Percentiles rank a stretch among this genome's conserved stretches.
These are phyloP conservation scores for Leguminivora glycinivorella DNA, from an alignment of 1,140 invertebrate species.

Conservation along the genomic window DNA sequence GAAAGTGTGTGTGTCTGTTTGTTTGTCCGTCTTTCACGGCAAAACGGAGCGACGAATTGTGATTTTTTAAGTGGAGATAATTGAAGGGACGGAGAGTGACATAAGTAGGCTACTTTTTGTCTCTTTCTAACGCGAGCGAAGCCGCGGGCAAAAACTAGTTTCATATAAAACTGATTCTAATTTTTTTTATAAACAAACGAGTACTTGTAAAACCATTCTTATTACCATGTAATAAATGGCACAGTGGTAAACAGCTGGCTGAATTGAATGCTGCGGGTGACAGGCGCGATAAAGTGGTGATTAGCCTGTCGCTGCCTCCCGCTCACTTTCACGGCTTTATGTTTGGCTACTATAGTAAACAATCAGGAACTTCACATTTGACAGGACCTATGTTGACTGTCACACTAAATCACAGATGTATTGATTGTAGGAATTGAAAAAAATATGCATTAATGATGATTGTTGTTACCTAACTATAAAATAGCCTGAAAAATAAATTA, in stretches of 20 bases:
- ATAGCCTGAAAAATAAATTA: no score
- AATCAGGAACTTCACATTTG: conserved; percentile 1
- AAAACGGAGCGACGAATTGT: no score
- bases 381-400: background rate
- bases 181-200: conserved; percentile 1
- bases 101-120: no score
- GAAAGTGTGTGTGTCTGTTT: no score
- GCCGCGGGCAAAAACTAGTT: no score
- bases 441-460: no score
- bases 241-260: conserved; percentile 39
- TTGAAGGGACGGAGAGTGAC: no score
- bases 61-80: no score
- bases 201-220: conserved; percentile 24
- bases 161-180: background rate
- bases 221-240: conserved; percentile 33
- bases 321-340: conserved; percentile 30
- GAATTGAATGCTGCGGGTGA: conserved; percentile 50
- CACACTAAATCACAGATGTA: background rate
- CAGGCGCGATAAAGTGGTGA: conserved; percentile 63
- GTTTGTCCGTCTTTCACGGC: no score
- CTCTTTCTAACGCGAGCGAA: no score
- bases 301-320: conserved; percentile 60
- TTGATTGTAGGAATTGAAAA: background rate
- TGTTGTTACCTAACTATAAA: no score
- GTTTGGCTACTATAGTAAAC: conserved; percentile 9